Evolutionary conservation across 2,888 invertebrate species (phyloP).

Genomic region (Magallana nippona): DNA sequence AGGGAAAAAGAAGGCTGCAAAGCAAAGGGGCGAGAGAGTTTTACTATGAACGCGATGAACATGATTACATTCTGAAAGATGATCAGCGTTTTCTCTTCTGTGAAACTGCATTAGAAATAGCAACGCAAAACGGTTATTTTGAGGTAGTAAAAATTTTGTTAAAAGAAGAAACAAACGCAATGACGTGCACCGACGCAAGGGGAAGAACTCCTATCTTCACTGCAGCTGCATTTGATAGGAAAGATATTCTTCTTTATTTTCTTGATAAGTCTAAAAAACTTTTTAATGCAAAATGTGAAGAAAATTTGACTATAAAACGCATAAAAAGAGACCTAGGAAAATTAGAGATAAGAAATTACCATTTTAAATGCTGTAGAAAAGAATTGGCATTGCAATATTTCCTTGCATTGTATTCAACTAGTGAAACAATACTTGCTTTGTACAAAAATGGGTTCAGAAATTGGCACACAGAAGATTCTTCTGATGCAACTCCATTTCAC

Average conservation of each 20-base stretch:
- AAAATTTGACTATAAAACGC: background rate
- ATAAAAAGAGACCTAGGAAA: background rate
- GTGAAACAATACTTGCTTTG: background rate
- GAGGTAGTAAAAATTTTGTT: background rate
- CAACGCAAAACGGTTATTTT: background rate
- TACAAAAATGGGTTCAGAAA: background rate
- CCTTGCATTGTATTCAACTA: background rate
- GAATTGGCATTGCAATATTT: background rate
- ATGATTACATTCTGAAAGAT: background rate
- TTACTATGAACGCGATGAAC: background rate
- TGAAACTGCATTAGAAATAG: background rate
- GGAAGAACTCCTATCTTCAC: background rate
- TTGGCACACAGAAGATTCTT: background rate
- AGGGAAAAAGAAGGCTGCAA: background rate
- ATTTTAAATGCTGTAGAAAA: background rate
- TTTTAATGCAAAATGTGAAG: too few species aligned
- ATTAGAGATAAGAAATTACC: background rate
- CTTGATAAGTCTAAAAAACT: too few species aligned
- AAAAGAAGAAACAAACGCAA: background rate
- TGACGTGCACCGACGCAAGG: background rate
- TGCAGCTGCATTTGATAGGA: background rate
- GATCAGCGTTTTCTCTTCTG: background rate
- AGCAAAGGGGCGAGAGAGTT: background rate
- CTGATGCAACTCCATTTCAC: background rate
- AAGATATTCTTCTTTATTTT: background rate